A percentile compares a stretch with the other conserved stretches of the same genome.
Conservation (phyloP, 2,797 vertebrate species). For the Stomatorhinus walkeri region DNA sequence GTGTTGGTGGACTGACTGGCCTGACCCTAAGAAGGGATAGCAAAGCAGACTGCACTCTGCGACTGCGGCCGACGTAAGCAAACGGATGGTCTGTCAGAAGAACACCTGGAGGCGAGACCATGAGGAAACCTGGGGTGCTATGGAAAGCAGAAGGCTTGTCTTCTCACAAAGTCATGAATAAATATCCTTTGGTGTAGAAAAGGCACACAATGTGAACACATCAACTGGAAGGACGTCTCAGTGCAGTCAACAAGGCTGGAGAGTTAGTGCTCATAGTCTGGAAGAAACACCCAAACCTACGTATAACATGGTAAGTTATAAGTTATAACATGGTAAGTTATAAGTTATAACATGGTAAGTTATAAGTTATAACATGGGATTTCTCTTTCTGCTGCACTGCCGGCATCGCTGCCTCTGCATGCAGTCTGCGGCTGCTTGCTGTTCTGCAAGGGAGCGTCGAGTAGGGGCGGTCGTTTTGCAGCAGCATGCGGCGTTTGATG, state of each 20-base stretch:
- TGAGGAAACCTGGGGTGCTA: constrained; percentile 34
- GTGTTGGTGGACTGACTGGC: not conserved
- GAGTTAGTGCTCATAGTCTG: not conserved
- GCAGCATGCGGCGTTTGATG: not conserved
- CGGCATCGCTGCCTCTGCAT: not conserved
- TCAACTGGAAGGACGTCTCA: not conserved
- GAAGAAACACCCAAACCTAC: not conserved
- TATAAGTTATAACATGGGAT: too few species aligned
- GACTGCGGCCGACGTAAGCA: constrained; percentile 15
- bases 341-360: too few species aligned
- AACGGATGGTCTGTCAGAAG: constrained; percentile 26
- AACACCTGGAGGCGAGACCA: constrained; percentile 30
- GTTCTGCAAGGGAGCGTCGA: not conserved
- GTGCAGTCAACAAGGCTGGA: not conserved
- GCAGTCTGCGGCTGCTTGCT: not conserved
- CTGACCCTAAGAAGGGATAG: constrained; percentile 8
- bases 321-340: too few species aligned
- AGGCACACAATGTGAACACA: not conserved
- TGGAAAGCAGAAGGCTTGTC: constrained; percentile 37
- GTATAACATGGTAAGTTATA: not conserved
- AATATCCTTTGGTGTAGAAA: constrained; percentile 29
- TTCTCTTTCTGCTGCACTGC: not conserved
- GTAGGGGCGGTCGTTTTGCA: not conserved
- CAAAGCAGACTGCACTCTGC: not conserved
- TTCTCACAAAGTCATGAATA: constrained; percentile 36